Evolutionary conservation across 1,140 invertebrate species (phyloP).

Genomic region (Marisa cornuarietis): DNA sequence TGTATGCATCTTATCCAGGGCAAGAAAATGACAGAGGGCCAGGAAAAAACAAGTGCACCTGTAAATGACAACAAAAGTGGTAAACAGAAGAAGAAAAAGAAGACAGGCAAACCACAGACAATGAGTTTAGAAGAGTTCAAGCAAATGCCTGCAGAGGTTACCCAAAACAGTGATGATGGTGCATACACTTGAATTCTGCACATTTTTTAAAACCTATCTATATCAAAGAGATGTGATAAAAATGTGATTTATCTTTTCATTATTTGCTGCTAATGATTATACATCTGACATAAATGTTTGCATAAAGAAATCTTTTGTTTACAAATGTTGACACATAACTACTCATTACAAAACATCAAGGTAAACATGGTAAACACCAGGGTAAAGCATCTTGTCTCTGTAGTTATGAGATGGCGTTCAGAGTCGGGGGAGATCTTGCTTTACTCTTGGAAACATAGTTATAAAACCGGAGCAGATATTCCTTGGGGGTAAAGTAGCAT

Average conservation of each 20-base stretch:
- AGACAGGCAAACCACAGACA: conserved; percentile 72
- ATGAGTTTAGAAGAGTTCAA: conserved; percentile 77
- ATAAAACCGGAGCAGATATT: neutral
- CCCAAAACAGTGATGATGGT: conserved; percentile 39
- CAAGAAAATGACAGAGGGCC: conserved; percentile 1
- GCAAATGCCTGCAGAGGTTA: conserved; percentile 51
- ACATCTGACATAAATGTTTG: neutral
- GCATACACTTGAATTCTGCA: neutral
- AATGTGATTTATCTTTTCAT: neutral
- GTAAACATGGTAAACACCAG: too few species aligned
- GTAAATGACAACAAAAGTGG: conserved; percentile 51
- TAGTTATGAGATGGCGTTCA: too few species aligned
- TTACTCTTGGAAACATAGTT: too few species aligned
- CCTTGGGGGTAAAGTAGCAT: neutral
- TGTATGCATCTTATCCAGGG: conserved; percentile 5
- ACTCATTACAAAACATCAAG: too few species aligned
- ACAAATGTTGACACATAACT: too few species aligned
- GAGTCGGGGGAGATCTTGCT: too few species aligned
- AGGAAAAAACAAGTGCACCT: conserved; percentile 17
- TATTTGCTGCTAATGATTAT: neutral
- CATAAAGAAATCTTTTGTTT: too few species aligned
- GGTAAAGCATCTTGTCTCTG: too few species aligned
- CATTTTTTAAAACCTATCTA: neutral
- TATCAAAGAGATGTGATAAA: neutral
- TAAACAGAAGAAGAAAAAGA: conserved; percentile 69